Evolutionary conservation across 2,888 invertebrate species (phyloP), one percentile per base, ranked within the genome.

Genomic region (Volucella inanis): DNA sequence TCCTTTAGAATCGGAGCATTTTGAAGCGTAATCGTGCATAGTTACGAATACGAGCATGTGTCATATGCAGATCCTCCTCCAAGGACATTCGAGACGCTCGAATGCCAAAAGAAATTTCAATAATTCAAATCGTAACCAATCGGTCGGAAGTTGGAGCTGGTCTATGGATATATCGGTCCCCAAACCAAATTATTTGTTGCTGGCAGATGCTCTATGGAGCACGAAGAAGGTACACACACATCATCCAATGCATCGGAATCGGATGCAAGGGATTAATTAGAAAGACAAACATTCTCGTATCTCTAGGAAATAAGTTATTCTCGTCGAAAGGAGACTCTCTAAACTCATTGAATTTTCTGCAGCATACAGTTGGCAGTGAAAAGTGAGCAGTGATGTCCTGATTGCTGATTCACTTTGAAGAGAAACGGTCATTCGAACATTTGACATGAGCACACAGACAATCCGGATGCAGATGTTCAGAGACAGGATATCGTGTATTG

Each of bases 111-210:
- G 76, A 71, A 85, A 81, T 85, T 81, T 76, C 68, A 85, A 81
- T 77, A 76, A 85, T 85, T 70, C 80, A 80, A 76, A 80, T 85
- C 79, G 80, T 80, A 85, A 47, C 72, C 80, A 81, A 71, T 85
- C 71, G 85, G 39, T 72, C 55, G 80, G 67, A 76, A 80, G 62
- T 67, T 67, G 41, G 41, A 55, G 61, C 62, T 65, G 31, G 31
- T 31, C 31, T 31, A 31, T 31, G 6, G 31, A 31, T 31, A 31
- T 31, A 6, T 31, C 31, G 31, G 31, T 50, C 50, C 18, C 45
- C 49, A 12, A 74, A 74, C 47, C 50, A 67, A 57, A 74, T 84
- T 57, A 65, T 47, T 80, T 75, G 70, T 74, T 52, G 41, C 64
- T 61, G 52, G 31, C 52, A 39, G 68, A 59, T 64, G 77, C 57